These are phyloP conservation scores for Aphrocallistes beatrix DNA, from an alignment of 37 sponge, comb jelly and placozoan genomes.

Conservation along the genomic window DNA sequence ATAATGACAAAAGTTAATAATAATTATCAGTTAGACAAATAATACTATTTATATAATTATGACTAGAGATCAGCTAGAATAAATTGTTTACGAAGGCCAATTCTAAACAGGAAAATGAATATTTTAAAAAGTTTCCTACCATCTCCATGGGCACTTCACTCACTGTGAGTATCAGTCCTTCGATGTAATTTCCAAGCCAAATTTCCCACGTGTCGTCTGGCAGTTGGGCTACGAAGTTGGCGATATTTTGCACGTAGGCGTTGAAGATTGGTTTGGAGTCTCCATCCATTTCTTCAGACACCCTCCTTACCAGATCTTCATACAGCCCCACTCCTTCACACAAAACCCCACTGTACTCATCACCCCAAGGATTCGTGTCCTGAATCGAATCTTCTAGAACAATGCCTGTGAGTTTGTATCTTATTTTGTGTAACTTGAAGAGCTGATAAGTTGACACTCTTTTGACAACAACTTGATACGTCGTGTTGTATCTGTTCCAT, in stretches of 20 bases:
- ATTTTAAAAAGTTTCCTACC: not conserved
- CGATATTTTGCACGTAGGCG: not conserved
- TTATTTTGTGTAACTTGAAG: not conserved
- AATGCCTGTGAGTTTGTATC: not conserved
- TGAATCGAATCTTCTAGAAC: not conserved
- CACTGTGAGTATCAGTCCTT: slow-evolving; percentile 27
- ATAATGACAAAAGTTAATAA: no score
- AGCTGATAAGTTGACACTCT: not conserved
- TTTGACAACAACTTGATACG: not conserved
- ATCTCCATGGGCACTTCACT: slow-evolving; percentile 15
- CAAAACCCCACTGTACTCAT: not conserved
- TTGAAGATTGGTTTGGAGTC: not conserved
- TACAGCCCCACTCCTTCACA: not conserved
- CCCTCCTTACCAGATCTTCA: not conserved
- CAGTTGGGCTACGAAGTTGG: not conserved
- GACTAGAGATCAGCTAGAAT: no score
- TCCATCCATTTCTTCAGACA: not conserved
- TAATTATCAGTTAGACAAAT: no score
- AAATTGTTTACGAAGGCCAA: not conserved
- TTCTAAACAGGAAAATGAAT: not conserved
- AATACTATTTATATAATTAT: no score
- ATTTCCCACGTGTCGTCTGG: slow-evolving; percentile 22
- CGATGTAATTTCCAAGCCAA: slow-evolving; percentile 51
- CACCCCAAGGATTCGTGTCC: not conserved
- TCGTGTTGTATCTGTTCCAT: not conserved